Evolutionary conservation across 2,113 vertebrate species (phyloP).

Genomic region (Stigmatopora argus): DNA sequence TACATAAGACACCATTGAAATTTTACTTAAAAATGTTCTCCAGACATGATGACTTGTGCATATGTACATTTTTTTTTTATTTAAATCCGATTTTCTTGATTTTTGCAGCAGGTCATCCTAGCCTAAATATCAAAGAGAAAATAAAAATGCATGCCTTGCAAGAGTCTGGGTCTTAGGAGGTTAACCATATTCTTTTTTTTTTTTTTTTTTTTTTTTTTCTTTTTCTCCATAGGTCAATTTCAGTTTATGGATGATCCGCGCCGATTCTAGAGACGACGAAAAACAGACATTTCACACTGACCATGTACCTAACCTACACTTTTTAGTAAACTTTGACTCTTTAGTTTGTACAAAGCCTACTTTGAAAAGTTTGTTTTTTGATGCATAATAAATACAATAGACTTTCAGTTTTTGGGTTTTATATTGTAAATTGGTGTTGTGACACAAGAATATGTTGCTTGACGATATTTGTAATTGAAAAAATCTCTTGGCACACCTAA

Average conservation of each 20-base stretch:
- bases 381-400: no score
- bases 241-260: constrained; percentile 39
- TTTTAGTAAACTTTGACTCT: neutral
- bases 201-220: neutral
- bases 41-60: neutral
- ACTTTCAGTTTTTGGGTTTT: no score
- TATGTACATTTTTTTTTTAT: no score
- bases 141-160: no score
- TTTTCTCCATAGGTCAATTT: constrained; percentile 52
- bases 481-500: no score
- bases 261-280: constrained; percentile 60
- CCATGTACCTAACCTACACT: neutral
- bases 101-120: no score
- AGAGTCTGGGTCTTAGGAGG: no score
- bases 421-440: no score
- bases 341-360: neutral
- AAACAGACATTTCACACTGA: neutral
- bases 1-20: neutral
- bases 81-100: no score
- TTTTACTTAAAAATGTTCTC: neutral
- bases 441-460: no score
- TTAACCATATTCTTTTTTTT: neutral
- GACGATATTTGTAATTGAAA: no score
- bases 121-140: no score
- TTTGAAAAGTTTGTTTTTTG: neutral